Base-by-base conservation (phyloP, 2,888 invertebrate genomes). In the Drosophila picticornis region DNA sequence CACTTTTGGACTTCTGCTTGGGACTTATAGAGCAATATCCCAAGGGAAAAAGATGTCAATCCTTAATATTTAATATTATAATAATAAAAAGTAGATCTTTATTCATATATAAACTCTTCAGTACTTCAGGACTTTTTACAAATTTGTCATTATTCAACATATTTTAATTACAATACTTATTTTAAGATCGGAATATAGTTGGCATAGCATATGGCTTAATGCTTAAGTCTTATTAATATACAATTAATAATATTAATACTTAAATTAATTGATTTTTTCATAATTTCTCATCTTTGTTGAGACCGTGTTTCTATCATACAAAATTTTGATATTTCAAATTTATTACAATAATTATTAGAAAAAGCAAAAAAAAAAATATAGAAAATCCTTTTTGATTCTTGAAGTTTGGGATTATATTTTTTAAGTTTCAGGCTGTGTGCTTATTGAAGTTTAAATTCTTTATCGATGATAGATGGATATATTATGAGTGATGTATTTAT, bases 91-190 rank as follows among this genome's bases (percentile, higher is more conserved):
- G 0, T 9, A 38, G 0, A 32, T 32, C 4, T 38, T 19, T 3
- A 38, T 3, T 9, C 1, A 9, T 1, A 9, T 7, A 7, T 7
- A 19, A 7, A 7, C 16, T 7, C 19, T 19, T 38, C 1, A 38
- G 19, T 9, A 4, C 4, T 32, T 32, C 32, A 19, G 9, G 0
- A 1, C 38, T 9, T n/a, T 4, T 9, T 19, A 0, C 1, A 7
- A 10, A 38, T 3, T 7, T 38, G 1, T n/a, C 9, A 40, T 10
- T 10, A 40, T 10, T n/a, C 0, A 0, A n/a, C 1, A 2, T n/a
- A 10, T 1, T n/a, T n/a, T 1, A 40, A 4, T n/a, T n/a, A 10
- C 1, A n/a, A n/a, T 40, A 1, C n/a, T n/a, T n/a, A n/a, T n/a
- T n/a, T n/a, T n/a, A n/a, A n/a, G n/a, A n/a, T n/a, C n/a, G n/a